Percentiles rank a stretch among this genome's conserved stretches.
Evolutionary conservation across 1,140 invertebrate genomes (phyloP).

Genomic region (Leptopilina clavipes): DNA sequence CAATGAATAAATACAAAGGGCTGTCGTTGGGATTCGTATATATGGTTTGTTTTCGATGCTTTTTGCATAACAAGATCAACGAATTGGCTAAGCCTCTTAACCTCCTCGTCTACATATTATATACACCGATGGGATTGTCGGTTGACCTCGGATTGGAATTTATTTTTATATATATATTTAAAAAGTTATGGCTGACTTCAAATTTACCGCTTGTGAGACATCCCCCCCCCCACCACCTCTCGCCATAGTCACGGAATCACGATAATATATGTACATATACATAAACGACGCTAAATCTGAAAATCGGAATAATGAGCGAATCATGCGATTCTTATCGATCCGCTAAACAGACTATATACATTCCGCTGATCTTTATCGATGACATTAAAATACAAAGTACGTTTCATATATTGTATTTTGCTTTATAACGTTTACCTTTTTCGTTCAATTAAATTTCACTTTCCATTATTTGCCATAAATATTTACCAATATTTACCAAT

Average conservation of each 20-base stretch:
- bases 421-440: no score
- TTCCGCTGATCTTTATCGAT: background rate
- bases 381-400: background rate
- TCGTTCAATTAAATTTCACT: no score
- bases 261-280: background rate
- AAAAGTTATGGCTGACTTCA: constrained; percentile 22
- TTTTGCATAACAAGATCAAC: constrained; percentile 66
- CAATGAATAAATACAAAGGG: constrained; percentile 34
- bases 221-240: no score
- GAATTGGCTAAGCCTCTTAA: constrained; percentile 65
- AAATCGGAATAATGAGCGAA: constrained; percentile 2
- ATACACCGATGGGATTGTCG: constrained; percentile 42
- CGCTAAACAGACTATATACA: background rate
- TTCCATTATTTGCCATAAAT: no score
- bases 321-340: constrained; percentile 17
- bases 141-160: constrained; percentile 63
- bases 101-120: constrained; percentile 50
- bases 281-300: background rate
- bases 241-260: constrained; percentile 14
- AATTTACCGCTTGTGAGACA: constrained; percentile 28
- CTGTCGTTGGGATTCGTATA: constrained; percentile 66
- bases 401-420: no score
- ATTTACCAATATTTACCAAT: no score
- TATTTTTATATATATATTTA: constrained; percentile 41
- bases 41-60: constrained; percentile 63